Evolutionary conservation across 2,797 vertebrate species (phyloP).

Genomic region (Onychomys leucogaster): DNA sequence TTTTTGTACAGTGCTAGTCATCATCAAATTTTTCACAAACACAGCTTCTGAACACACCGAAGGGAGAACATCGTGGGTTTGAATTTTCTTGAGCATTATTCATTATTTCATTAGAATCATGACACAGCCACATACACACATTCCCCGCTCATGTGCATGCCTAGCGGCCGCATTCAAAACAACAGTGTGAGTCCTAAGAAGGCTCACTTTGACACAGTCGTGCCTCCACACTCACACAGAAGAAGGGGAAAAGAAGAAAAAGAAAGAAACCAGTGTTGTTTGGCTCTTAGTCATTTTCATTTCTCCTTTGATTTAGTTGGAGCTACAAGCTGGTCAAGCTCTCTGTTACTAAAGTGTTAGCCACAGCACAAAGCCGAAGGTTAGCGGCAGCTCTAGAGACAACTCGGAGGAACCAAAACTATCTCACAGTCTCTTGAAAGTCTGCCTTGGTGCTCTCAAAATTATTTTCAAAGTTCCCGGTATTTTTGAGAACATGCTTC

Average conservation of each 20-base stretch:
- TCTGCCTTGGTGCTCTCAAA: background rate
- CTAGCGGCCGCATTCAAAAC: background rate
- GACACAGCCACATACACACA: accelerated
- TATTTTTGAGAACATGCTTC: constrained; percentile 29
- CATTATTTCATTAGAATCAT: background rate
- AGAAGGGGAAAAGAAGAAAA: no score
- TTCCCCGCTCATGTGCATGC: accelerated
- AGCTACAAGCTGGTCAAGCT: background rate
- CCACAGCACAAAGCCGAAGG: background rate
- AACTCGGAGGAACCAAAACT: background rate
- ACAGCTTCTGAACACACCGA: background rate
- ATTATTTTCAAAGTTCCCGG: background rate
- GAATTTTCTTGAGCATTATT: background rate
- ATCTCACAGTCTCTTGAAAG: background rate
- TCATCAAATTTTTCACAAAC: constrained; percentile 30
- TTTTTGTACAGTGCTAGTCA: background rate
- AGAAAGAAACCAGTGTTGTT: background rate
- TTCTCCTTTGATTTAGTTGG: background rate
- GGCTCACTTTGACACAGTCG: accelerated
- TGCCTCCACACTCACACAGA: background rate
- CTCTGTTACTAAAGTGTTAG: background rate
- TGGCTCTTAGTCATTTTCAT: background rate
- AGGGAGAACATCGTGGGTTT: background rate
- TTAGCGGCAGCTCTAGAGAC: background rate
- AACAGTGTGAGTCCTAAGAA: accelerated